Evolutionary conservation across 2,888 invertebrate species (phyloP), one percentile per base, ranked within the genome.

Genomic region (Agrochola lota): DNA sequence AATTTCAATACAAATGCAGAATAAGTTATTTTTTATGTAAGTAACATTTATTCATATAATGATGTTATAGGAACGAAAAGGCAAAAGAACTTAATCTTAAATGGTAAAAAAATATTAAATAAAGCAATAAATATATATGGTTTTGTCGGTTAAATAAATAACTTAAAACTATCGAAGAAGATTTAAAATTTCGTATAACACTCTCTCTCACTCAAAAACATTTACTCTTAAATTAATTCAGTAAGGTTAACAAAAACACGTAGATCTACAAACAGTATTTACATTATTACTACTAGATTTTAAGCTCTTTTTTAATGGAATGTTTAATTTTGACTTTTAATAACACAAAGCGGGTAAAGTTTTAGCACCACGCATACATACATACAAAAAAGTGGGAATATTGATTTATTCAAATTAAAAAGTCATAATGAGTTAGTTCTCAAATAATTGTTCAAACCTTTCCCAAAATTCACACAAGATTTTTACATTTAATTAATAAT

Each of bases 281-380:
- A 93, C 91, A 94, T 62, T 88, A 87, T 88, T 91, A 85, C 84
- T 92, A 93, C 91, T 92, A 92, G 81, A 72, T 81, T 90, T 90
- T 95, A 95, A 95, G 95, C 95, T 95, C 95, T 92, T 92, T 90
- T 90, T 87, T 85, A 93, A 91, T 95, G 95, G 95, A 95, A 95
- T 95, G 95, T 92, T 83, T 59, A 85, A 84, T 85, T 84, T 80
- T 77, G 76, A 80, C 60, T 71, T 82, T 81, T 78, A 46, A 80
- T 81, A 74, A 71, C 82, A 80, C 76, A 77, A 80, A 84, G 76
- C 77, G 75, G 77, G 74, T 68, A 77, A 78, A 76, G 72, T 72
- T 78, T 75, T 81, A 84, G 78, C 82, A 88, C 85, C 88, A 78
- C 74, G 66, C 86, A 75, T 59, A 26, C 64, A 75, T 60, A 74